Evolutionary conservation across 2,797 vertebrate species (phyloP).

Genomic region (Diglossa cyanea): DNA sequence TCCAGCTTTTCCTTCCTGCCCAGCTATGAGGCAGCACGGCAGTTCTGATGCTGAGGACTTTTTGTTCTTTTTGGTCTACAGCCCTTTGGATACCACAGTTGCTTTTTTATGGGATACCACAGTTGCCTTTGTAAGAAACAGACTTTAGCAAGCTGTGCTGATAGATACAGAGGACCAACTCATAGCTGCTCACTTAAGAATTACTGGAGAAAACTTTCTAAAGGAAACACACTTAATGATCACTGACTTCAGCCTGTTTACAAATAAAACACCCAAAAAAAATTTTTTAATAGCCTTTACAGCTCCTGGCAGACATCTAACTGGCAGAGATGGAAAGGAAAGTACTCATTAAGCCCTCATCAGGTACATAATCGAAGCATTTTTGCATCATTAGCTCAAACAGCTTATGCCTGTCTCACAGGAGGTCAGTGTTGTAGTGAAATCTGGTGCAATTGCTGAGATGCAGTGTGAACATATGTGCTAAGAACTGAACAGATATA

Average conservation of each 20-base stretch:
- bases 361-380: not conserved
- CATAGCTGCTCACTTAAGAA: not conserved
- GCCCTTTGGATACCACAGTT: not conserved
- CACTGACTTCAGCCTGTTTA: not conserved
- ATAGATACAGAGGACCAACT: not conserved
- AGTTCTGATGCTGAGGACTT: not conserved
- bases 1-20: not conserved
- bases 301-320: not conserved
- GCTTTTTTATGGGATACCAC: not conserved
- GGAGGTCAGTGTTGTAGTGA: not conserved
- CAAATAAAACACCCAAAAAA: not conserved
- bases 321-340: not conserved
- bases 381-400: not conserved
- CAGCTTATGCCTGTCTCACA: not conserved
- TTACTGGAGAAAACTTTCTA: not conserved
- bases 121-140: not conserved
- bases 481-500: not conserved
- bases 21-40: not conserved
- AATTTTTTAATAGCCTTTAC: not conserved
- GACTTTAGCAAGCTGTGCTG: not conserved
- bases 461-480: fast-evolving
- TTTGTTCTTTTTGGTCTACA: not conserved
- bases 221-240: not conserved
- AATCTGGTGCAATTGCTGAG: fast-evolving
- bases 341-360: not conserved